A percentile compares a stretch with the other conserved stretches of the same genome.
These are phyloP conservation scores for Ommatoiulus sabulosus DNA, from an alignment of 2,888 invertebrate species.

Conservation along the genomic window DNA sequence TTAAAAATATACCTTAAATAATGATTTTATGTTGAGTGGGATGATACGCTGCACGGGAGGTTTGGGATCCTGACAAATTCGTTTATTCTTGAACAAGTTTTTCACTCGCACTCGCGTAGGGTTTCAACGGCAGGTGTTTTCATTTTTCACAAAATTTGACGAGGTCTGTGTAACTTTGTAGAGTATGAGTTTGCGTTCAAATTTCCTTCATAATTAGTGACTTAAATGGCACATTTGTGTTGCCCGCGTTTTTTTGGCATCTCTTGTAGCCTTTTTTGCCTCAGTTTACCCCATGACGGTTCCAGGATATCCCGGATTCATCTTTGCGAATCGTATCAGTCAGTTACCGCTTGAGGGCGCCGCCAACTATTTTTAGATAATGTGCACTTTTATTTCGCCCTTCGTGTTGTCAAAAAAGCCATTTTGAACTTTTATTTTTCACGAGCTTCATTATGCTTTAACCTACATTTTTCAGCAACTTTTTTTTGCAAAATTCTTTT, in stretches of 20 bases:
- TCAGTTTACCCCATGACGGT: neutral
- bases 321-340: slow-evolving; percentile 4
- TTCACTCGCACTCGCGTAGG: neutral
- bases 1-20: no score
- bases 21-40: no score
- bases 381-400: neutral
- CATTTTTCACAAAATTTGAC: slow-evolving; percentile 14
- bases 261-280: slow-evolving; percentile 2
- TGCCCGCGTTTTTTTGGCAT: neutral
- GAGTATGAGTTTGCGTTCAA: slow-evolving; percentile 23
- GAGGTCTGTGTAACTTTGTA: neutral
- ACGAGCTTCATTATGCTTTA: neutral
- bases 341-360: slow-evolving; percentile 21
- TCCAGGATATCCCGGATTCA: neutral
- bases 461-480: neutral
- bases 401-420: neutral
- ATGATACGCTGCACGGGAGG: no score
- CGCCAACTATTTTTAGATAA: slow-evolving; percentile 3
- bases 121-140: neutral
- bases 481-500: neutral
- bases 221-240: slow-evolving; percentile 5
- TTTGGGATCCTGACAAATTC: neutral
- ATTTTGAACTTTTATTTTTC: neutral
- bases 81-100: neutral
- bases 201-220: slow-evolving; percentile 32